Evolutionary conservation across 1,140 invertebrate genomes (phyloP).

Genomic region (Zaprionus kolodkinae): DNA sequence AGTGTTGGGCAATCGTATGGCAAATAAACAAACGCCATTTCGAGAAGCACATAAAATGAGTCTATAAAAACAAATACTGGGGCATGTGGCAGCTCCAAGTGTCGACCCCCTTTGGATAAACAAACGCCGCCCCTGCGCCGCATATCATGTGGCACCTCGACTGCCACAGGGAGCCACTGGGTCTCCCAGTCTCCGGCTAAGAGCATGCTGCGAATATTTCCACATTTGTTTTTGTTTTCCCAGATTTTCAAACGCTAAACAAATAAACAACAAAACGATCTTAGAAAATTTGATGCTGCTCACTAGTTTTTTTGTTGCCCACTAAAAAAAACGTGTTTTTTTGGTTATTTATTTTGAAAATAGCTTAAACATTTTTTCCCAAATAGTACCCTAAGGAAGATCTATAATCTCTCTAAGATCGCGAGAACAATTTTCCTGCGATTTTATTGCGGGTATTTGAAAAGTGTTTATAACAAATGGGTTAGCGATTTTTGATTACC

Average conservation of each 20-base stretch:
- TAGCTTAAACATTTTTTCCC: slow-evolving; percentile 10
- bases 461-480: neutral
- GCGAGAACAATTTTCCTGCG: neutral
- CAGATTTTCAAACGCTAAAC: slow-evolving; percentile 51
- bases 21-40: slow-evolving; percentile 65
- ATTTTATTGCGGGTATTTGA: neutral
- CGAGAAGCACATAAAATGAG: slow-evolving; percentile 75
- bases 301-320: slow-evolving; percentile 6
- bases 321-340: slow-evolving; percentile 30
- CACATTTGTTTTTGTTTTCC: slow-evolving; percentile 58
- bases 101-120: slow-evolving; percentile 80
- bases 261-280: slow-evolving; percentile 49
- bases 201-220: slow-evolving; percentile 75
- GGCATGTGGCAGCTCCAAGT: slow-evolving; percentile 56
- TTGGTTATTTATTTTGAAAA: slow-evolving; percentile 52
- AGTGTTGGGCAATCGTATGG: slow-evolving; percentile 71
- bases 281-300: slow-evolving; percentile 41
- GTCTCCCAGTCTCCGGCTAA: slow-evolving; percentile 26
- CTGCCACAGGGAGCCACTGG: slow-evolving; percentile 32
- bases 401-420: neutral
- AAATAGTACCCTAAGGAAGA: neutral
- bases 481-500: neutral
- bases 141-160: slow-evolving; percentile 67
- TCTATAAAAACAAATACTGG: slow-evolving; percentile 79
- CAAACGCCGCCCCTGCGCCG: slow-evolving; percentile 61